phyloP scores from a whole-genome alignment of 2,888 invertebrate species.

The Oscheius sp. region DNA sequence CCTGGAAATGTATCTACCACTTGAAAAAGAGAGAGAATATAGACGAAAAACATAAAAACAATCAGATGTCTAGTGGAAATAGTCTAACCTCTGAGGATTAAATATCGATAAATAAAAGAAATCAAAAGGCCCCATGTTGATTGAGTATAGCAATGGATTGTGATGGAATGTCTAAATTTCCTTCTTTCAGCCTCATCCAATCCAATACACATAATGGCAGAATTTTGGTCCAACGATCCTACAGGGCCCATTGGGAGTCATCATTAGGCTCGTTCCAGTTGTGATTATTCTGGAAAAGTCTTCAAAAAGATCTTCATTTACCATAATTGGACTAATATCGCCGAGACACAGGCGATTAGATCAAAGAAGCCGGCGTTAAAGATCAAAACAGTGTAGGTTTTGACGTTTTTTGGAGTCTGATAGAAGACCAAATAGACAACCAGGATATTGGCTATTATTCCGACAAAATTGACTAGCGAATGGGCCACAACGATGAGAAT shows the following conservation, averaged over 20 bases:
- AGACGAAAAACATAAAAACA: background rate
- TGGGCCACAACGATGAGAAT: no score
- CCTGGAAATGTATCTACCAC: background rate
- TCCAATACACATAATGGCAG: slow-evolving; percentile 1
- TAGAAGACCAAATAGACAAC: no score
- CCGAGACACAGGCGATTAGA: background rate
- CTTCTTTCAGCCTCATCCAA: background rate
- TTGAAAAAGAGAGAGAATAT: background rate
- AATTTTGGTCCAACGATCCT: background rate
- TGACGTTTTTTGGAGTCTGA: no score
- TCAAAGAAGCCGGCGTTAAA: background rate
- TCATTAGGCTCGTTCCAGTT: background rate
- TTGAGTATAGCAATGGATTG: background rate
- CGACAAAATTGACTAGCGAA: no score
- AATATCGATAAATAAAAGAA: background rate
- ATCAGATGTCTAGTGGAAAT: background rate
- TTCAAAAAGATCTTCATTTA: background rate
- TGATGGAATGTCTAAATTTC: background rate
- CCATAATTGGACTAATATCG: background rate
- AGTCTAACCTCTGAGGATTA: background rate
- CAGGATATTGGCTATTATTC: no score
- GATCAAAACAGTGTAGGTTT: background rate
- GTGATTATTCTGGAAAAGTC: background rate
- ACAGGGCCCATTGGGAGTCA: background rate
- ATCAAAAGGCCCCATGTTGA: background rate